Percentiles rank a stretch among this genome's conserved stretches.
phyloP scores from a whole-genome alignment of 2,888 invertebrate genomes.

The Trachelus stipa region DNA sequence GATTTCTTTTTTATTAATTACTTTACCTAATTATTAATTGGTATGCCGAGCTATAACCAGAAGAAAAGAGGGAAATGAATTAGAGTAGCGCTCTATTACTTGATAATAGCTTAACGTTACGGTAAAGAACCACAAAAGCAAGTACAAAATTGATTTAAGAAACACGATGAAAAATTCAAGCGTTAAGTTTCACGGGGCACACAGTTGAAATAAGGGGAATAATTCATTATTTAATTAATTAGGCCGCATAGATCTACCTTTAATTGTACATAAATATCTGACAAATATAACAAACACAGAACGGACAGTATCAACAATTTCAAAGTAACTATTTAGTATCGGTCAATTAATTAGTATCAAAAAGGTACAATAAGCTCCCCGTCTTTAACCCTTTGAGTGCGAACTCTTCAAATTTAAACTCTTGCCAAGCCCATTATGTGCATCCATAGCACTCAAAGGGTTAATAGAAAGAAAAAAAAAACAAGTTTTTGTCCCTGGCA shows the following conservation, averaged over 20 bases:
- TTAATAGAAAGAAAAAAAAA: background rate
- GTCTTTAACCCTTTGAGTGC: slow-evolving; percentile 12
- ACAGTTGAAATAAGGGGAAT: background rate
- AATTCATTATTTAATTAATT: background rate
- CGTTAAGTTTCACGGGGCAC: background rate
- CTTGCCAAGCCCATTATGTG: too few species aligned
- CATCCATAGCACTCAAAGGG: too few species aligned
- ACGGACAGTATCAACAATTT: slow-evolving; percentile 11
- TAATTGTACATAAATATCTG: slow-evolving; percentile 36
- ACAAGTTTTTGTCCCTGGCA: background rate
- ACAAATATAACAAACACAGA: slow-evolving; percentile 32
- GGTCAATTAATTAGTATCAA: slow-evolving; percentile 32
- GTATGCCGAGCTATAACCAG: background rate
- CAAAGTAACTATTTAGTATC: slow-evolving; percentile 11
- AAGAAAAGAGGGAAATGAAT: background rate
- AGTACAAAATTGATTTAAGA: background rate
- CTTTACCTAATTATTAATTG: background rate
- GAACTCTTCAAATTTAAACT: too few species aligned
- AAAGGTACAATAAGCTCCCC: slow-evolving; percentile 41
- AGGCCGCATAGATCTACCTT: background rate
- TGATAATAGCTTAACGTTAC: background rate
- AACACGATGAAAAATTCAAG: background rate
- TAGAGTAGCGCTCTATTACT: background rate
- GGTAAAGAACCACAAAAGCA: background rate
- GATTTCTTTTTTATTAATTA: background rate